Conservation (phyloP, 2,888 invertebrate genomes). For the Conops quadrifasciatus region DNA sequence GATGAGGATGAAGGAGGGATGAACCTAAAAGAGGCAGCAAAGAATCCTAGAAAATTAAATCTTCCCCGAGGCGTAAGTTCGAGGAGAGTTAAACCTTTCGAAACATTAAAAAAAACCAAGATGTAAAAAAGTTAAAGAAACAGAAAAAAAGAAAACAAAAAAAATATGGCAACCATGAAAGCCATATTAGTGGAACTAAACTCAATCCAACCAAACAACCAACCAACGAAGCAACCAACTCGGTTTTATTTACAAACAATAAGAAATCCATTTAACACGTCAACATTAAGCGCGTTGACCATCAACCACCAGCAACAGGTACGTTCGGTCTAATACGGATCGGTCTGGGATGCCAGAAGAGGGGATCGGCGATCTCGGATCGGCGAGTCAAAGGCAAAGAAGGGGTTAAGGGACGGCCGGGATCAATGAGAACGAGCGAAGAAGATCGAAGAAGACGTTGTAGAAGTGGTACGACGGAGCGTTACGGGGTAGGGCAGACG, state of each 20-base stretch:
- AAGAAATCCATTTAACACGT: constrained; percentile 41
- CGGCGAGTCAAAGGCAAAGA: not conserved
- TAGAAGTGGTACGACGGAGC: not conserved
- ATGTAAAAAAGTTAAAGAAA: too few relatives aligned
- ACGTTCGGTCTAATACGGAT: not conserved
- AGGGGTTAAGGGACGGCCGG: not conserved
- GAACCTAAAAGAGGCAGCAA: not conserved
- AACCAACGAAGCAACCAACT: constrained; percentile 10
- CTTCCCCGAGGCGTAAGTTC: not conserved
- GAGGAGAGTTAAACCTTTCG: not conserved
- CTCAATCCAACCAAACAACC: not conserved
- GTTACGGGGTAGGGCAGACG: not conserved
- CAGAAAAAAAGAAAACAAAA: not conserved
- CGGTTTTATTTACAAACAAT: constrained; percentile 31
- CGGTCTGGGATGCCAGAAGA: too few relatives aligned
- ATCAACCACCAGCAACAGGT: not conserved
- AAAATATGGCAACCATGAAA: not conserved
- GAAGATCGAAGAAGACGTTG: not conserved
- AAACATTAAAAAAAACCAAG: too few relatives aligned
- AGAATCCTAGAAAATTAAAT: not conserved
- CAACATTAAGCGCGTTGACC: constrained; percentile 36
- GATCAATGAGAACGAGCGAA: not conserved
- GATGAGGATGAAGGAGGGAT: not conserved
- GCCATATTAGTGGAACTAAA: too few relatives aligned
- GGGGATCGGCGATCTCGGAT: too few relatives aligned